Conservation (phyloP, 2,888 invertebrate species). For the Agrotis exclamationis region DNA sequence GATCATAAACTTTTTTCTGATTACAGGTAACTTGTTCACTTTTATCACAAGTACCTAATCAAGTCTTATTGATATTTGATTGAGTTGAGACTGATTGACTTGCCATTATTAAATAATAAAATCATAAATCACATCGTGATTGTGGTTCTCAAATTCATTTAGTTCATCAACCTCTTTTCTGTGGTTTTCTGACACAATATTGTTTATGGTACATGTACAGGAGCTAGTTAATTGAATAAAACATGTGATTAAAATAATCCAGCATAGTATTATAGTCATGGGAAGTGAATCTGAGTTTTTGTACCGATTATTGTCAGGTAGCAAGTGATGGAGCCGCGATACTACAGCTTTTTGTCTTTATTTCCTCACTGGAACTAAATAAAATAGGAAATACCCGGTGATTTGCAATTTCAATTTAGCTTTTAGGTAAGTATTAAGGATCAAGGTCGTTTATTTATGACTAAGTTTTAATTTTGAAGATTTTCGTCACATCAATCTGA, state of each 20-base stretch:
- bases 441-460: slow-evolving; percentile 29
- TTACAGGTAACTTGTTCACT: slow-evolving; percentile 11
- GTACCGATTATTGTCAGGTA: slow-evolving; percentile 77
- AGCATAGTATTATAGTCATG: slow-evolving; percentile 85
- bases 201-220: slow-evolving; percentile 2
- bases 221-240: slow-evolving; percentile 51
- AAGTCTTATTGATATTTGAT: slow-evolving; percentile 40
- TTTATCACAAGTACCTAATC: slow-evolving; percentile 22
- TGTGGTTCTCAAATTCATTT: slow-evolving; percentile 30
- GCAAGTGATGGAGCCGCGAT: slow-evolving; percentile 79
- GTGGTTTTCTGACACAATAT: slow-evolving; percentile 10
- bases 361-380: slow-evolving; percentile 79
- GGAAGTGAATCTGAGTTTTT: slow-evolving; percentile 86
- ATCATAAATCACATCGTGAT: slow-evolving; percentile 18
- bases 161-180: slow-evolving; percentile 32
- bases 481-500: background rate
- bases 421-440: slow-evolving; percentile 24
- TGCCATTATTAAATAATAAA: slow-evolving; percentile 31
- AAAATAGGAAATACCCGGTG: slow-evolving; percentile 64
- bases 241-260: slow-evolving; percentile 60
- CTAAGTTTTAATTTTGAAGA: background rate
- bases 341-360: slow-evolving; percentile 81
- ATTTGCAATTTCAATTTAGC: slow-evolving; percentile 60
- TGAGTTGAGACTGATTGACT: slow-evolving; percentile 35
- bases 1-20: slow-evolving; percentile 22